These are phyloP conservation scores for Nemopilema nomurai DNA, from an alignment of 30 jellyfish, hydroid and myxozoan species.

Conservation along the genomic window DNA sequence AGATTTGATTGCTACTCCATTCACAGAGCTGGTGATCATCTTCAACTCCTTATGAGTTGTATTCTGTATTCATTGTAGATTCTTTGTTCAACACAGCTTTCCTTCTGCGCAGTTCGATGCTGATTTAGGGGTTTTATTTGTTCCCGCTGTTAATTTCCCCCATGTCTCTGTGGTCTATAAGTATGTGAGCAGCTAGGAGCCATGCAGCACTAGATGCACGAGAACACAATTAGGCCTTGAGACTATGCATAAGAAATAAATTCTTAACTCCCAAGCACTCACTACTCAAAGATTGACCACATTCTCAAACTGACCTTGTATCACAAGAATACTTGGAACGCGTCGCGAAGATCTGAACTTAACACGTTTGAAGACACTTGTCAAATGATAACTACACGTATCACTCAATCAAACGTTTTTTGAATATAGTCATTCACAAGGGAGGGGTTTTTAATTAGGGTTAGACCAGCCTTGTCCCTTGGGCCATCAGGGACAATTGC, in stretches of 20 bases:
- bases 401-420: no score
- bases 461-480: background rate
- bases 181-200: background rate
- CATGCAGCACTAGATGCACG: background rate
- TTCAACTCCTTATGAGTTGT: background rate
- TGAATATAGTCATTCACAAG: background rate
- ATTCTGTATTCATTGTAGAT: background rate
- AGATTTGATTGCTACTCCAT: conserved; percentile 9
- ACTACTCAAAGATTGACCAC: no score
- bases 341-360: no score
- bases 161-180: background rate
- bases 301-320: no score
- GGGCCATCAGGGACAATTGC: background rate
- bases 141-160: background rate
- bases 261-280: no score
- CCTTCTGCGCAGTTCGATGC: background rate
- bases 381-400: no score
- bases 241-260: background rate
- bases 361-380: no score
- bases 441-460: background rate
- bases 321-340: no score
- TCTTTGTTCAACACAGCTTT: background rate
- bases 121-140: background rate
- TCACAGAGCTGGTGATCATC: conserved; percentile 15
- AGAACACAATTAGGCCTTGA: background rate